Evolutionary conservation across 2,797 vertebrate species (phyloP), one percentile per base, ranked within the genome.

Genomic region (Anableps anableps): DNA sequence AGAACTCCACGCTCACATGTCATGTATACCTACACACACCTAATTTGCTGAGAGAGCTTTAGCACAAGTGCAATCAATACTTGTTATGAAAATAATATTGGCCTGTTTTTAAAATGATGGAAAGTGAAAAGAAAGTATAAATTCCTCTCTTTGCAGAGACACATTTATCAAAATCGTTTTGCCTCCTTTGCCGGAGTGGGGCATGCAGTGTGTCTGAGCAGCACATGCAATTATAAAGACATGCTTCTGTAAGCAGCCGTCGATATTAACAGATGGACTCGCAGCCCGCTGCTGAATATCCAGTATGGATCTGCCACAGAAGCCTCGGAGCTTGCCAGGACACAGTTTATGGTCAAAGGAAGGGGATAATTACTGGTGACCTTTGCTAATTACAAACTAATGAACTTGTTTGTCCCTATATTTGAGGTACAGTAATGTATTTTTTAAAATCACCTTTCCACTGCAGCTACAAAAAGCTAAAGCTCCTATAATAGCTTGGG

Each of bases 221-320:
- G 84, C 80, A 50, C 80, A 71, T n/a, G 84, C 83, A 89, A 89
- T 90, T 89, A 86, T 85, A 86, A 78, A 87, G 89, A 82, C 73
- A 84, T 29, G 87, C 83, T 87, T 87, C 78, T 74, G 64, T 76
- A 64, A 80, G 78, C 86, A 76, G 66, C 50, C 73, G 13, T 92
- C 84, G 10, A 90, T 92, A 82, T 74, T 64, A 87, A 77, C 81
- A 78, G 58, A 83, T 58, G 38, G 71, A 82, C 55, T 23, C 26
- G 64, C 78, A 3, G 75, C 74, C 21, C 5, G 43, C 74, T 26
- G 62, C 81, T 79, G 85, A 79, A 82, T 79, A 77, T 80, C 87
- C 82, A 11, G 72, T 53, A 76, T 74, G 26, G 81, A 82, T 83
- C 80, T 8, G 76, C 62, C 72, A 5, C 73, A 23, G 72, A 74